phyloP scores from a whole-genome alignment of 2,113 vertebrate genomes.

The Lophochroa leadbeateri region DNA sequence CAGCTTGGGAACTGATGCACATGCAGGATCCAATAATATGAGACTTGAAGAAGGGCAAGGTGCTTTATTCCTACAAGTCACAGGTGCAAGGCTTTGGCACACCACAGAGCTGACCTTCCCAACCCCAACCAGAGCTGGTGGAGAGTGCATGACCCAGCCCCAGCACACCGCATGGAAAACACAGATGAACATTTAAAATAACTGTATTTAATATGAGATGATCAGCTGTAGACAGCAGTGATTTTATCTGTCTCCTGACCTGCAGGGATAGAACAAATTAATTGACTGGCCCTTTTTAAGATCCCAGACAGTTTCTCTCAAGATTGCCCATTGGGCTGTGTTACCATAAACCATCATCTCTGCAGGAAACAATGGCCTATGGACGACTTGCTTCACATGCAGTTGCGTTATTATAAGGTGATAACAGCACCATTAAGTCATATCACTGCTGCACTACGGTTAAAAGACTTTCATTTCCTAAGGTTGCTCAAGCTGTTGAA shows the following conservation, averaged over 20 bases:
- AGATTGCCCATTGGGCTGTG: background rate
- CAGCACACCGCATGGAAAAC: background rate
- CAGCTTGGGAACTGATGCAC: background rate
- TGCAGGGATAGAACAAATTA: slow-evolving; percentile 11
- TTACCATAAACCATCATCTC: slow-evolving; percentile 36
- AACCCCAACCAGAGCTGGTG: fast-evolving
- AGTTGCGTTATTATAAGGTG: slow-evolving; percentile 50
- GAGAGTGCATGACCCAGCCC: fast-evolving
- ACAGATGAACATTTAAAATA: background rate
- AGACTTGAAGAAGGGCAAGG: background rate
- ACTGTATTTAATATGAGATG: background rate
- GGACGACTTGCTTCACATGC: slow-evolving; percentile 42
- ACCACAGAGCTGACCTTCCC: fast-evolving
- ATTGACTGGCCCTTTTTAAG: background rate
- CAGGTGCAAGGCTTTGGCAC: fast-evolving
- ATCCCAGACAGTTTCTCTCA: background rate
- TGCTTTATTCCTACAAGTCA: background rate
- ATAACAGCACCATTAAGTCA: slow-evolving; percentile 42
- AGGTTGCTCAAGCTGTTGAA: slow-evolving; percentile 32
- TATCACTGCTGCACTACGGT: background rate
- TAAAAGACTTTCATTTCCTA: slow-evolving; percentile 53
- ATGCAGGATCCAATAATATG: background rate
- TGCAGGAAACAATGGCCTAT: slow-evolving; percentile 14
- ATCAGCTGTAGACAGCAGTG: background rate
- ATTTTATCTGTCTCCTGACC: background rate